Evolutionary conservation across 2,888 invertebrate genomes (phyloP), one percentile per base, ranked within the genome.

Genomic region (Panopea generosa): DNA sequence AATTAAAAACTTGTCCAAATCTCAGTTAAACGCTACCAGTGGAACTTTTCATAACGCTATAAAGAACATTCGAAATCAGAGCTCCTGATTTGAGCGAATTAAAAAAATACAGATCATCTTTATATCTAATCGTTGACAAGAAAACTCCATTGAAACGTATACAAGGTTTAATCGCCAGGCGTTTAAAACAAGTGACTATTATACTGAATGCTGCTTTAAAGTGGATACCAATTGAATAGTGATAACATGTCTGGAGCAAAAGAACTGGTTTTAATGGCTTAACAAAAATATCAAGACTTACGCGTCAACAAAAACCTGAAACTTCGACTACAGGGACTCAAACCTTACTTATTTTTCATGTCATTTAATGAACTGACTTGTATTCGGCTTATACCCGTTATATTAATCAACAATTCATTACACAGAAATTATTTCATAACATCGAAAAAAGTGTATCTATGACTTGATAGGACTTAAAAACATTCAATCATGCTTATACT

Each of bases 271-370:
- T 11, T 70, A 1, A 11, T 62, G 3, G 16, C 62, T 11, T 56
- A 70, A 40, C 49, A 56, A 16, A 70, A 62, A 62, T 70, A 57
- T 22, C 20, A 70, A n/a, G n/a, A n/a, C n/a, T n/a, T n/a, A n/a
- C n/a, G n/a, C n/a, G n/a, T n/a, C n/a, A n/a, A n/a, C n/a, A n/a
- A n/a, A n/a, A n/a, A n/a, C n/a, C n/a, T n/a, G n/a, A n/a, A n/a
- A n/a, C n/a, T n/a, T n/a, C n/a, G n/a, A n/a, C n/a, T n/a, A n/a
- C n/a, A n/a, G n/a, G n/a, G n/a, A n/a, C n/a, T n/a, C n/a, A n/a
- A n/a, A n/a, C n/a, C n/a, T n/a, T n/a, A n/a, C n/a, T n/a, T n/a
- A n/a, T n/a, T n/a, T n/a, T n/a, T n/a, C n/a, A n/a, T n/a, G n/a
- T n/a, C n/a, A n/a, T n/a, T n/a, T n/a, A n/a, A n/a, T n/a, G n/a